A percentile compares a stretch with the other conserved stretches of the same genome.
Evolutionary conservation across 2,888 invertebrate species (phyloP).

Genomic region (Athalia circularis): DNA sequence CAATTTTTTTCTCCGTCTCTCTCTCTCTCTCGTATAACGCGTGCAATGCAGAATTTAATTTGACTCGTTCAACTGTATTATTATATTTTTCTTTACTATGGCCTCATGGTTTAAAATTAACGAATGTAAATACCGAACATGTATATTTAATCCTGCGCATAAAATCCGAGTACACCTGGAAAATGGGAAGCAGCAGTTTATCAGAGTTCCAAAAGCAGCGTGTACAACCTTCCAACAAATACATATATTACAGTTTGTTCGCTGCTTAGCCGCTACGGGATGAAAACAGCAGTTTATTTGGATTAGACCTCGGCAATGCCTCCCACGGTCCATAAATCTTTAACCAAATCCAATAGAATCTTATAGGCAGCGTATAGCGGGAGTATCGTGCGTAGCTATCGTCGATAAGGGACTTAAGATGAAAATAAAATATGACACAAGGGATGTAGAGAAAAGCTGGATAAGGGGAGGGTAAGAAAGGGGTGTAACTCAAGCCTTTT

Average conservation of each 20-base stretch:
- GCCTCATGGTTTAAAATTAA: no score
- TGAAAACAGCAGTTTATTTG: slow-evolving; percentile 37
- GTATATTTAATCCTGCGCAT: background rate
- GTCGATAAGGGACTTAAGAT: slow-evolving; percentile 29
- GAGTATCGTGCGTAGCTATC: background rate
- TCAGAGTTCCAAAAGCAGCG: background rate
- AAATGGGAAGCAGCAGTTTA: background rate
- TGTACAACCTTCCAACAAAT: slow-evolving; percentile 8
- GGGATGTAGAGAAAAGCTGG: background rate
- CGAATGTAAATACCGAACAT: no score
- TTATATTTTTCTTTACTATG: background rate
- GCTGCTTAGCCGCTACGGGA: slow-evolving; percentile 16
- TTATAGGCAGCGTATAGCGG: slow-evolving; percentile 1
- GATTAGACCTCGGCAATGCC: slow-evolving; percentile 20
- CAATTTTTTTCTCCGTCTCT: no score
- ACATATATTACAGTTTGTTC: slow-evolving; percentile 26
- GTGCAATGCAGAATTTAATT: no score
- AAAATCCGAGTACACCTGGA: background rate
- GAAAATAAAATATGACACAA: slow-evolving; percentile 22
- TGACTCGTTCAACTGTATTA: background rate
- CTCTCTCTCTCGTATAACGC: no score
- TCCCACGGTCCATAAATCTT: slow-evolving; percentile 24
- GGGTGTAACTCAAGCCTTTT: background rate
- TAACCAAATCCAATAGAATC: slow-evolving; percentile 39
- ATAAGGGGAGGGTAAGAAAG: background rate